Evolutionary conservation across 2,113 vertebrate species (phyloP).

Genomic region (Chlamydotis undulata): DNA sequence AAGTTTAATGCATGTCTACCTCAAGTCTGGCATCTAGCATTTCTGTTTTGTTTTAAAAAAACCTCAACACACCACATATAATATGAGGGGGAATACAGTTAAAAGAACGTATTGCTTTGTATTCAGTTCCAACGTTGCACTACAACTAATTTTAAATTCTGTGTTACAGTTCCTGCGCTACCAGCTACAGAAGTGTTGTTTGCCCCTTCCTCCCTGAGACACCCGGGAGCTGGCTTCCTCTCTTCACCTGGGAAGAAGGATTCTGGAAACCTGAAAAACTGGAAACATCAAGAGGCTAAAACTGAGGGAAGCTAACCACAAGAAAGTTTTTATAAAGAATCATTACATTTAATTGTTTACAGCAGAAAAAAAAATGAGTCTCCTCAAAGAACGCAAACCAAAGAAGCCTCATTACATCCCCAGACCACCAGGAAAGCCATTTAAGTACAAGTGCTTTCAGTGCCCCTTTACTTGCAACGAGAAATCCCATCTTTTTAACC

Average conservation of each 20-base stretch:
- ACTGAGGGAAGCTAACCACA: neutral
- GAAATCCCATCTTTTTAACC: slow-evolving; percentile 98
- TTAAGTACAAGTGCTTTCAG: slow-evolving; percentile 98
- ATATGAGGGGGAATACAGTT: neutral
- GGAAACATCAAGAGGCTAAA: slow-evolving; percentile 4
- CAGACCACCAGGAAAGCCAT: slow-evolving; percentile 93
- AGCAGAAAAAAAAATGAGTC: slow-evolving; percentile 82
- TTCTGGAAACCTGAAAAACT: slow-evolving; percentile 58
- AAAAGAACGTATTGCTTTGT: neutral
- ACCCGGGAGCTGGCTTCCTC: neutral
- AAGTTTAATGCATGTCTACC: neutral
- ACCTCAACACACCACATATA: rapidly evolving
- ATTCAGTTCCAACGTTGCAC: neutral
- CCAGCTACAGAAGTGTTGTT: neutral
- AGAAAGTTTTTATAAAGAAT: neutral
- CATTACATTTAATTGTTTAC: slow-evolving; percentile 6
- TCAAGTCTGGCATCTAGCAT: neutral
- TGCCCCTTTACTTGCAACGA: slow-evolving; percentile 98
- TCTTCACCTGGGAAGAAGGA: neutral
- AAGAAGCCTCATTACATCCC: slow-evolving; percentile 98
- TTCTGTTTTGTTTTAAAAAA: neutral
- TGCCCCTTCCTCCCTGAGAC: neutral
- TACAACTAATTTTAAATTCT: slow-evolving; percentile 37
- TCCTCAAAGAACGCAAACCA: slow-evolving; percentile 89
- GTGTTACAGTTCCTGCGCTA: slow-evolving; percentile 55